Conservation (phyloP, 2,888 invertebrate species). For the Minunthozetes semirufus region DNA sequence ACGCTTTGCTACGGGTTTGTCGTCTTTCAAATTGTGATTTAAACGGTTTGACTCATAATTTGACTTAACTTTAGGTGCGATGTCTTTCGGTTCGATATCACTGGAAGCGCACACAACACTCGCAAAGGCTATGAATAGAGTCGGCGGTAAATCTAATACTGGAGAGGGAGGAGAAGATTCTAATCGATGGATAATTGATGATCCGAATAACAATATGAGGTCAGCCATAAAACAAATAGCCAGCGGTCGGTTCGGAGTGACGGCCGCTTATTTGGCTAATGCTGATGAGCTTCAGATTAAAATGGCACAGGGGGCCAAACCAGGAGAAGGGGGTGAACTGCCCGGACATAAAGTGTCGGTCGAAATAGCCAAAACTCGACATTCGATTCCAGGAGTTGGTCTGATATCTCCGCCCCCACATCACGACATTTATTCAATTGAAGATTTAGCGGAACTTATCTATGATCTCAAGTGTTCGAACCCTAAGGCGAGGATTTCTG, state of each 20-base stretch:
- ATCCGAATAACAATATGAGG: conserved; percentile 70
- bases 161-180: conserved; percentile 82
- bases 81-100: conserved; percentile 89
- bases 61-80: conserved; percentile 60
- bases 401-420: conserved; percentile 98
- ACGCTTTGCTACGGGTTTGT: conserved; percentile 65
- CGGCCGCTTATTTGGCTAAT: conserved; percentile 93
- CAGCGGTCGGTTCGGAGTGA: conserved; percentile 96
- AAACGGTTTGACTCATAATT: neutral
- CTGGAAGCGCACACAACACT: conserved; percentile 90
- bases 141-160: conserved; percentile 96
- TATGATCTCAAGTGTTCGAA: conserved; percentile 97
- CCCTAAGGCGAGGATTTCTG: conserved; percentile 87
- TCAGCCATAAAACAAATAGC: conserved; percentile 99
- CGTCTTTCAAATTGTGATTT: neutral
- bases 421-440: conserved; percentile 99
- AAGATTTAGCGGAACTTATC: conserved; percentile 94
- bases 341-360: conserved; percentile 82
- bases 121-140: conserved; percentile 93
- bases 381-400: conserved; percentile 93
- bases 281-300: conserved; percentile 98
- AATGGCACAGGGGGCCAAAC: conserved; percentile 99
- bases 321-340: conserved; percentile 96
- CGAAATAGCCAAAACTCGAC: conserved; percentile 88
- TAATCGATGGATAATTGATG: conserved; percentile 66